Evolutionary conservation across 1,140 invertebrate genomes (phyloP).

Genomic region (Rhizoglyphus robini): DNA sequence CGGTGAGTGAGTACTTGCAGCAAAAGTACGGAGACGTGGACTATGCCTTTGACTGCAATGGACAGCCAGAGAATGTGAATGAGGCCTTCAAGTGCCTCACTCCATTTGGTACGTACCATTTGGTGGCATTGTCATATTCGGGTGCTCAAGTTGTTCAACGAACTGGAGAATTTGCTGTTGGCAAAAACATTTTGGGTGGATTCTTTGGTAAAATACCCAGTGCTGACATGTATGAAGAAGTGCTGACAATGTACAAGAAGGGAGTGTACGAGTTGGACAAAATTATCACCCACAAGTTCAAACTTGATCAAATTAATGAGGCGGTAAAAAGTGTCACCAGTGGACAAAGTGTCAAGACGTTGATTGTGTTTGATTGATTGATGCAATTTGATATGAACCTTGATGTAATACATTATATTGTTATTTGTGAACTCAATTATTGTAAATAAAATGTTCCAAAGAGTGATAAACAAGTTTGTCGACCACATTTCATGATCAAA

Average conservation of each 20-base stretch:
- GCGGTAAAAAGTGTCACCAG: conserved; percentile 65
- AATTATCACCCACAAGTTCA: conserved; percentile 73
- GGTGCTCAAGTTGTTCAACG: conserved; percentile 46
- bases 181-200: conserved; percentile 81
- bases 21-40: conserved; percentile 60
- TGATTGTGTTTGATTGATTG: too few relatives aligned
- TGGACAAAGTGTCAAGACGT: too few relatives aligned
- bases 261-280: conserved; percentile 80
- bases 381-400: too few relatives aligned
- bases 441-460: too few relatives aligned
- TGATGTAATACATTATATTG: too few relatives aligned
- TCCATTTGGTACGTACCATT: conserved; percentile 52
- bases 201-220: conserved; percentile 84
- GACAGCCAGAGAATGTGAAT: not conserved
- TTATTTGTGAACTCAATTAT: too few relatives aligned
- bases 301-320: conserved; percentile 73
- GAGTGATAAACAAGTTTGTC: too few relatives aligned
- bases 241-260: conserved; percentile 77
- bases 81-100: not conserved
- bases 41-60: not conserved
- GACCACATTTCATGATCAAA: too few relatives aligned
- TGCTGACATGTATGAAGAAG: conserved; percentile 73
- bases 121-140: not conserved
- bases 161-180: conserved; percentile 88
- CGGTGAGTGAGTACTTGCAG: conserved; percentile 73